Evolutionary conservation across 2,113 vertebrate species (phyloP).

Genomic region (Muntiacus muntjak): DNA sequence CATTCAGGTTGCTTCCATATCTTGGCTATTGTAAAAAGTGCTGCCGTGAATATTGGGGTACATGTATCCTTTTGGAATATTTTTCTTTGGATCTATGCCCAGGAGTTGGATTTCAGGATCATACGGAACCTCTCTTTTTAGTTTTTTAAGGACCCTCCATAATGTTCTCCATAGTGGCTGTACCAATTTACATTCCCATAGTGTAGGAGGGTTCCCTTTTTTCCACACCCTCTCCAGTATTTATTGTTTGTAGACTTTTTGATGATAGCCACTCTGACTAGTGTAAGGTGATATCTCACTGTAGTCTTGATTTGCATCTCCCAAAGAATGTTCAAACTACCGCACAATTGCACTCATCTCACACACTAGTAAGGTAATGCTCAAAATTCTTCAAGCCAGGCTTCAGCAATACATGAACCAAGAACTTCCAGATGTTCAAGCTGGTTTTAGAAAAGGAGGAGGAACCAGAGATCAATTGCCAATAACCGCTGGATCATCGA

Average conservation of each 20-base stretch:
- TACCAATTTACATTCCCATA: background rate
- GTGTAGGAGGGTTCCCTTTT: background rate
- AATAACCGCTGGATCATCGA: too few species aligned
- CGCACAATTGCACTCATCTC: too few species aligned
- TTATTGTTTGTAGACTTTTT: background rate
- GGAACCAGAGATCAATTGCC: too few species aligned
- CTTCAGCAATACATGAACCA: too few species aligned
- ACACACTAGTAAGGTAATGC: too few species aligned
- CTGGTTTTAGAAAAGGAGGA: too few species aligned
- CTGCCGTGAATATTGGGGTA: background rate
- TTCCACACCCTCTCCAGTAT: background rate
- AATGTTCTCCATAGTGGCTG: background rate
- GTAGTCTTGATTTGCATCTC: background rate
- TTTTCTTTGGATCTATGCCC: background rate
- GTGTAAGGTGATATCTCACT: background rate
- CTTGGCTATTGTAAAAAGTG: background rate
- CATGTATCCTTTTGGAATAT: background rate
- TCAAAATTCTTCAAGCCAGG: too few species aligned
- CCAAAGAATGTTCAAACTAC: too few species aligned
- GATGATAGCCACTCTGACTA: background rate
- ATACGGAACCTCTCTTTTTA: background rate
- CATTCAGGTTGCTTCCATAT: background rate
- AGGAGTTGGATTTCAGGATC: background rate
- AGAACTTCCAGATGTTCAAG: too few species aligned
- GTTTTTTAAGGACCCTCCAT: background rate